A percentile compares a stretch with the other conserved stretches of the same genome.
Conservation (phyloP, 2,888 invertebrate genomes). For the Oscheius sp. region DNA sequence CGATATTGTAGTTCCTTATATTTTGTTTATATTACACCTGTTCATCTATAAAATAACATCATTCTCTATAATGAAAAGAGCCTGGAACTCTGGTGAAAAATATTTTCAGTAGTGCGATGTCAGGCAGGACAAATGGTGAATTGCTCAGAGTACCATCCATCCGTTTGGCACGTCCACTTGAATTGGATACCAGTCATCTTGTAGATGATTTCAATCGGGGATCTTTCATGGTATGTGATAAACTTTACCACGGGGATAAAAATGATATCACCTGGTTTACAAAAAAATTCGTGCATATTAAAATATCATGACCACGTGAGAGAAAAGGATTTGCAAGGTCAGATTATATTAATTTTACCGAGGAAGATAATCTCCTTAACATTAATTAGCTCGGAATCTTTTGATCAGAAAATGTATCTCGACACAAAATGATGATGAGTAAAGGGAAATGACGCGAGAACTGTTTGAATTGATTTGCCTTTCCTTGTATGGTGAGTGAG, state of each 20-base stretch:
- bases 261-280: neutral
- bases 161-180: conserved; percentile 44
- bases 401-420: neutral
- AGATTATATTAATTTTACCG: neutral
- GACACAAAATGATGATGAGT: neutral
- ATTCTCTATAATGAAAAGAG: too few relatives aligned
- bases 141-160: conserved; percentile 49
- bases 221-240: conserved; percentile 13
- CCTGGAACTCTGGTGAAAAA: neutral
- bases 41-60: neutral
- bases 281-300: neutral
- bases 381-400: neutral
- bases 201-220: conserved; percentile 21
- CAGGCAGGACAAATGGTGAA: neutral
- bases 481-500: conserved; percentile 32
- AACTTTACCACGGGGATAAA: neutral
- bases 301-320: neutral
- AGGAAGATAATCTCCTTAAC: neutral
- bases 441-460: neutral
- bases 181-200: conserved; percentile 45
- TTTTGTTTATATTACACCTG: neutral
- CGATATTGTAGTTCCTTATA: neutral
- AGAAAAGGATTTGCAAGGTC: neutral
- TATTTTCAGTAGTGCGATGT: conserved; percentile 6
- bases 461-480: too few relatives aligned